Evolutionary conservation across 2,113 vertebrate species (phyloP).

Genomic region (Conger conger): DNA sequence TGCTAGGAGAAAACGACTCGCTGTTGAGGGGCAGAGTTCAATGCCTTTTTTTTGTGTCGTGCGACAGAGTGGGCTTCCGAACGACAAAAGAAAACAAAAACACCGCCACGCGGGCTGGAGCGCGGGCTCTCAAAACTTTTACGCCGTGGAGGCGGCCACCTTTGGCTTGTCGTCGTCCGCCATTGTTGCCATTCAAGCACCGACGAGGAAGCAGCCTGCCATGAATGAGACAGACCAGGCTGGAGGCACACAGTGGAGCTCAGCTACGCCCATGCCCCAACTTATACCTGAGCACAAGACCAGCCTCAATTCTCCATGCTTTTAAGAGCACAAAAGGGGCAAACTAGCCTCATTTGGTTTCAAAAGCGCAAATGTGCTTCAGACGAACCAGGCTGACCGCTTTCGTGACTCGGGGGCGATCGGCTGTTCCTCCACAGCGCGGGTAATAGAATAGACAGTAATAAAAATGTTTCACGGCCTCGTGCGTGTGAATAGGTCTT

Average conservation of each 20-base stretch:
- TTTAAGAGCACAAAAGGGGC: neutral
- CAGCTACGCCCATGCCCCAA: neutral
- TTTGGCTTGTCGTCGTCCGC: neutral
- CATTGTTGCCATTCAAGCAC: neutral
- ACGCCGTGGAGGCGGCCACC: neutral
- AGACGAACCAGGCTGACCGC: neutral
- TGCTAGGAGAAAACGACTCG: constrained; percentile 5
- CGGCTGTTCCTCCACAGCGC: neutral
- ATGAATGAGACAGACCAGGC: neutral
- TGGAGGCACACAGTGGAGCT: neutral
- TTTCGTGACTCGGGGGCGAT: neutral
- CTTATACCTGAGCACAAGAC: neutral
- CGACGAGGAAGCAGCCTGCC: neutral
- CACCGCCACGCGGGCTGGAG: neutral
- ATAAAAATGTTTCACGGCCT: neutral
- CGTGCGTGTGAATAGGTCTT: neutral
- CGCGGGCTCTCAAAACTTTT: neutral
- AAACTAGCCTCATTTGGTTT: neutral
- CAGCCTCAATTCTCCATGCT: neutral
- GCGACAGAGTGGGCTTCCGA: neutral
- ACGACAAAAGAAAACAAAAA: neutral
- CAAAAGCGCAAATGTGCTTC: neutral
- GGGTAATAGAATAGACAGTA: no score
- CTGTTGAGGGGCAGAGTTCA: neutral
- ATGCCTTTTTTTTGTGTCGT: neutral